Conservation (phyloP, 2,888 invertebrate genomes). For the Meiosimyza platycephala region DNA sequence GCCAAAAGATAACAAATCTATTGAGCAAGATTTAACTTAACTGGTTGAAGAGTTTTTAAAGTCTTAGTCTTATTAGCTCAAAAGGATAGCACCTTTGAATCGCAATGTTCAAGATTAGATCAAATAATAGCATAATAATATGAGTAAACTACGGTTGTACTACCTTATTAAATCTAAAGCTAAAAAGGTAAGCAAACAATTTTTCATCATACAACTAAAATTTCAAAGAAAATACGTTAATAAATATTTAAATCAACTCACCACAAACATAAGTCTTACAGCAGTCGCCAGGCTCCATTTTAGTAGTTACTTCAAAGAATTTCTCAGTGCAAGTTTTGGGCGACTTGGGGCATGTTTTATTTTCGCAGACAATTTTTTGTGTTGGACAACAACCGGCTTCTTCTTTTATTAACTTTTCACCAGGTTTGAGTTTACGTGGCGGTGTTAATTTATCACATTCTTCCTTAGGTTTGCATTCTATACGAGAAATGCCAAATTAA, state of each 20-base stretch:
- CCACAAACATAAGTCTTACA: constrained; percentile 78
- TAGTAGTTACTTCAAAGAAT: constrained; percentile 69
- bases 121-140: too few relatives aligned
- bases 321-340: constrained; percentile 67
- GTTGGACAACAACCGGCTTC: constrained; percentile 80
- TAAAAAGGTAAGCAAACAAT: too few relatives aligned
- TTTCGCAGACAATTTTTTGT: constrained; percentile 72
- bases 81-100: too few relatives aligned
- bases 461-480: constrained; percentile 79
- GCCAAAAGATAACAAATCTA: too few relatives aligned
- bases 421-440: constrained; percentile 71
- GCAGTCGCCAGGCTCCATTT: constrained; percentile 69
- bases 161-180: too few relatives aligned
- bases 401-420: constrained; percentile 72
- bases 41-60: too few relatives aligned
- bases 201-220: too few relatives aligned
- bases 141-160: too few relatives aligned
- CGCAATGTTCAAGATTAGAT: too few relatives aligned
- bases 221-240: too few relatives aligned
- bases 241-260: constrained; percentile 57
- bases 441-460: constrained; percentile 73
- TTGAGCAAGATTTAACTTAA: too few relatives aligned
- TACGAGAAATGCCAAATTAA: background rate
- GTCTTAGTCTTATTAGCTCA: too few relatives aligned
- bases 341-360: constrained; percentile 73